These are phyloP conservation scores for Cydia fagiglandana DNA, from an alignment of 1,140 invertebrate species.

Conservation along the genomic window DNA sequence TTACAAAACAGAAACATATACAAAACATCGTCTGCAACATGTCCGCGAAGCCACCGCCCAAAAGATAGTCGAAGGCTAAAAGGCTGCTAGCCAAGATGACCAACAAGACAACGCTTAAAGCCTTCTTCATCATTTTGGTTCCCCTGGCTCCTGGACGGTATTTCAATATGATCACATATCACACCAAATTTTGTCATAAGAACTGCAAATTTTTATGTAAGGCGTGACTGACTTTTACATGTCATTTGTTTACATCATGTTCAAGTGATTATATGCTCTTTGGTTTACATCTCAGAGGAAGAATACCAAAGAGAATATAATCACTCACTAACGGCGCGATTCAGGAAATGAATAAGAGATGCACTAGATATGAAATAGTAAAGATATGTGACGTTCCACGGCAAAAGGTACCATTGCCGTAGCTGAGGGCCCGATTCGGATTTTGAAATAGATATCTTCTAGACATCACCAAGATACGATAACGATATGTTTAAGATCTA, in stretches of 20 bases:
- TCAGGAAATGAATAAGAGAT: too few relatives aligned
- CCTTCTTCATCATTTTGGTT: slow-evolving; percentile 48
- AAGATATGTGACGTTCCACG: too few relatives aligned
- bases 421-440: too few relatives aligned
- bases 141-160: not conserved
- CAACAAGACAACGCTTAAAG: slow-evolving; percentile 39
- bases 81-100: slow-evolving; percentile 45
- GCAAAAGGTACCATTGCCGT: too few relatives aligned
- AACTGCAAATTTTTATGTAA: not conserved
- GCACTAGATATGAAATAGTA: too few relatives aligned
- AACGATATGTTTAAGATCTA: too few relatives aligned
- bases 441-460: too few relatives aligned
- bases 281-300: too few relatives aligned
- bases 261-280: too few relatives aligned
- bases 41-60: slow-evolving; percentile 61
- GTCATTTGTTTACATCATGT: not conserved
- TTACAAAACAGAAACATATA: slow-evolving; percentile 52
- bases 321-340: too few relatives aligned
- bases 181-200: not conserved
- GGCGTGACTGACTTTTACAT: not conserved
- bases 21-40: slow-evolving; percentile 47
- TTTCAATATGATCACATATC: not conserved
- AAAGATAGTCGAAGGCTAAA: slow-evolving; percentile 53
- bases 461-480: too few relatives aligned
- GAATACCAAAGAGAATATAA: too few relatives aligned